Evolutionary conservation across 2,113 vertebrate species (phyloP).

Genomic region (Rostratula benghalensis): DNA sequence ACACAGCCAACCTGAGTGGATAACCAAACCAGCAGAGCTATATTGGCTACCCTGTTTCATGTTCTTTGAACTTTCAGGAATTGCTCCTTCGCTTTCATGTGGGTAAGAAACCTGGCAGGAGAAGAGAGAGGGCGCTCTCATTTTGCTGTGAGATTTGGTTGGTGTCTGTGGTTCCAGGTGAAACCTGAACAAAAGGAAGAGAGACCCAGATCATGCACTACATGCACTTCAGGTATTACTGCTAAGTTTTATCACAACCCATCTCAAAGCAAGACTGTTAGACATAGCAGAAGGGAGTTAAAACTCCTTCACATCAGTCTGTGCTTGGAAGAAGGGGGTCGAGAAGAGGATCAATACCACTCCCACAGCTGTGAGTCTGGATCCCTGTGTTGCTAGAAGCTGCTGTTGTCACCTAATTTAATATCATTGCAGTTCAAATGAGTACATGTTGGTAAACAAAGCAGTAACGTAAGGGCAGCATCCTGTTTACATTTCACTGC

Average conservation of each 20-base stretch:
- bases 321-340: neutral
- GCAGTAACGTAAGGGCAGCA: slow-evolving; percentile 53
- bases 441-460: slow-evolving; percentile 68
- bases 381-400: neutral
- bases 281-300: neutral
- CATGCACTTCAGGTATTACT: neutral
- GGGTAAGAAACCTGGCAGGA: neutral
- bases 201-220: neutral
- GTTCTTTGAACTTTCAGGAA: neutral
- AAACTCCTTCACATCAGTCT: neutral
- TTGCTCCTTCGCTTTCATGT: neutral
- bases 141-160: neutral
- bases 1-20: neutral
- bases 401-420: slow-evolving; percentile 16
- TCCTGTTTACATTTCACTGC: slow-evolving; percentile 75
- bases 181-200: neutral
- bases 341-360: neutral
- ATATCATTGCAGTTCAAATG: slow-evolving; percentile 26
- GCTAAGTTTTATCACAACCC: neutral
- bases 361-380: neutral
- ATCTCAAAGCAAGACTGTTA: neutral
- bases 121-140: neutral
- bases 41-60: neutral
- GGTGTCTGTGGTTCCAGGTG: neutral
- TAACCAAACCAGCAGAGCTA: neutral